These are phyloP conservation scores for Thereva nobilitata DNA, from an alignment of 2,888 invertebrate species.

Conservation along the genomic window DNA sequence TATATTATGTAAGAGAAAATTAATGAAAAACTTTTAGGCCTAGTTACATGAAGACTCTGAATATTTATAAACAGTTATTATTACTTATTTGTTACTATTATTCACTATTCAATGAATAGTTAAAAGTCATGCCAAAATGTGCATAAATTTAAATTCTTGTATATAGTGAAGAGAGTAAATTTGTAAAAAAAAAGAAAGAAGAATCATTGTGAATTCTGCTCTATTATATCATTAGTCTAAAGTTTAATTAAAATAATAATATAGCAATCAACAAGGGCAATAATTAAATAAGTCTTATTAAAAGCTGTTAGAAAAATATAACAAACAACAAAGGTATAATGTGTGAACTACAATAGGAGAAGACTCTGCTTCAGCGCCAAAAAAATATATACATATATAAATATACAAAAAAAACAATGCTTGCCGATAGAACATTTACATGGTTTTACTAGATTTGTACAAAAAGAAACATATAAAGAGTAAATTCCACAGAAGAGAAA, in stretches of 20 bases:
- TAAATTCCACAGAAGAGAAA: no score
- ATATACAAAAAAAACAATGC: no score
- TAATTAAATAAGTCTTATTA: conserved; percentile 15
- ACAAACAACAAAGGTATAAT: no score
- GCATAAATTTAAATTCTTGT: conserved; percentile 40
- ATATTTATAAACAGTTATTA: conserved; percentile 22
- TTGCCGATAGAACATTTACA: no score
- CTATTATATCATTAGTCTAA: background rate
- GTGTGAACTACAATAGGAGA: no score
- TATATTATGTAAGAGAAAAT: conserved; percentile 11
- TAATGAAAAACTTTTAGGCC: conserved; percentile 8
- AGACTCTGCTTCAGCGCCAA: no score
- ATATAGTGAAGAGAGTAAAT: conserved; percentile 35
- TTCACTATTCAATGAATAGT: conserved; percentile 47
- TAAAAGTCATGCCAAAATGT: conserved; percentile 44
- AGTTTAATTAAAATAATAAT: conserved; percentile 13
- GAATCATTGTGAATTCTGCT: no score
- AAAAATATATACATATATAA: no score
- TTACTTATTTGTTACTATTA: conserved; percentile 32
- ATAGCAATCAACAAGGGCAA: conserved; percentile 36
- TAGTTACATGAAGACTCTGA: conserved; percentile 23
- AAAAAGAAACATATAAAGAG: no score
- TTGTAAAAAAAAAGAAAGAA: conserved; percentile 13
- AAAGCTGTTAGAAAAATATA: no score
- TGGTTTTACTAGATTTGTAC: no score